Evolutionary conservation across 2,113 vertebrate species (phyloP), one percentile per base, ranked within the genome.

Genomic region (Aegithalos caudatus): DNA sequence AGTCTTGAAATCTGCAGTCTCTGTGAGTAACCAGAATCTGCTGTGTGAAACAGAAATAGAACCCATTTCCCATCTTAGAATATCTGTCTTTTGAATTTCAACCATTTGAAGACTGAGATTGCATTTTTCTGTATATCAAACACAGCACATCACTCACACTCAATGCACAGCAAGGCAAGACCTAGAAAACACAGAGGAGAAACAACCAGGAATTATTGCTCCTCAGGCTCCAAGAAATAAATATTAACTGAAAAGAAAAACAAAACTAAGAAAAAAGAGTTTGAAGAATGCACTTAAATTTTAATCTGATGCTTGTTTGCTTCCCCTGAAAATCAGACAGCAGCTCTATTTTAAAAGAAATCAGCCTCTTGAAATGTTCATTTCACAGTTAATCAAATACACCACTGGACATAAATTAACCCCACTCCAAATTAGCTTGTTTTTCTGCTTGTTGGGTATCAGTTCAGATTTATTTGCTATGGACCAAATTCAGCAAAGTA

Each of bases 381-480:
- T 93, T 90, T 96, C 83, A 67, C 24, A 92, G 76, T 87, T 88
- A 83, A 90, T 56, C 72, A 93, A 93, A 90, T 64, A 88, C 14
- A 81, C 38, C 16, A 20, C n/a, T 56, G 64, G 70, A 82, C 60
- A 90, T 74, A 93, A 90, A 94, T 77, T 88, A 90, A 93, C 67
- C 60, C 47, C 12, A 19, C 40, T 84, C 74, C 73, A 90, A 88
- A 92, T 85, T 18, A 88, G 58, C 62, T 92, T 82, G 50, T 72
- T 91, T 95, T 95, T 88, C 78, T 94, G 40, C 81, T 94, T 65
- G 70, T 45, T 80, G 48, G 77, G 58, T 45, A 91, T 90, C 93
- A 87, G 74, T 57, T 82, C 70, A 80, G 66, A 92, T 95, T 89
- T 91, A 95, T 95, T 94, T 95, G 71, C 71, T 57, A 72, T 72